Evolutionary conservation across 1,140 invertebrate species (phyloP).

Genomic region (Acromyrmex heyeri): DNA sequence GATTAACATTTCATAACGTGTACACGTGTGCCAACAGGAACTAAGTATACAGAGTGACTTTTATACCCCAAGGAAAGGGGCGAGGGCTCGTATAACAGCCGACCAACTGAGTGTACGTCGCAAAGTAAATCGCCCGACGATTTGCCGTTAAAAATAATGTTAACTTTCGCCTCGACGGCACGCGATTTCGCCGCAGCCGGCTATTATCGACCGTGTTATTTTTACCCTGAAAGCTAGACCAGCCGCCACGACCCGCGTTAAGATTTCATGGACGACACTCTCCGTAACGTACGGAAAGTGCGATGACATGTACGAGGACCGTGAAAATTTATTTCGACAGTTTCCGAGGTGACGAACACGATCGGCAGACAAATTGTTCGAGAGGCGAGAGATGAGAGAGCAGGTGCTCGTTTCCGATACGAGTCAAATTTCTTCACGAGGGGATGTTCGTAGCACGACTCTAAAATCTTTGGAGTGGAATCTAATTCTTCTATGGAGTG

Average conservation of each 20-base stretch:
- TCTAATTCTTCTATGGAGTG: too few relatives aligned
- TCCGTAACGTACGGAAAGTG: neutral
- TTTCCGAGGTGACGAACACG: conserved; percentile 9
- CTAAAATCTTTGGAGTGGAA: too few relatives aligned
- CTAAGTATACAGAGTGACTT: conserved; percentile 36
- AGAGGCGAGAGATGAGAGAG: neutral
- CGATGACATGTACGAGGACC: neutral
- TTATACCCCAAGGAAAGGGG: neutral
- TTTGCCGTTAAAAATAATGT: conserved; percentile 63
- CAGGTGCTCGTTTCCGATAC: neutral
- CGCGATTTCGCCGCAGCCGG: conserved; percentile 55
- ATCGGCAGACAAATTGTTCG: neutral
- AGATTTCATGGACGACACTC: conserved; percentile 57
- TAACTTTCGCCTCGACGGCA: conserved; percentile 50
- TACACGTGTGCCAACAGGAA: conserved; percentile 59
- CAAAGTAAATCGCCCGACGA: conserved; percentile 44
- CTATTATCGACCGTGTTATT: conserved; percentile 61
- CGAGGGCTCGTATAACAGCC: neutral
- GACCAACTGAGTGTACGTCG: conserved; percentile 16
- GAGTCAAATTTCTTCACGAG: neutral
- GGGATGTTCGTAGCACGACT: neutral
- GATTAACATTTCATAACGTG: conserved; percentile 61
- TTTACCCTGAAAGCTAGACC: conserved; percentile 53
- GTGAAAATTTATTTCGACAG: conserved; percentile 42
- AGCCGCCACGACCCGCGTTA: conserved; percentile 37